Base-by-base conservation (phyloP, 1,140 invertebrate species). In the Trachymyrmex septentrionalis region DNA sequence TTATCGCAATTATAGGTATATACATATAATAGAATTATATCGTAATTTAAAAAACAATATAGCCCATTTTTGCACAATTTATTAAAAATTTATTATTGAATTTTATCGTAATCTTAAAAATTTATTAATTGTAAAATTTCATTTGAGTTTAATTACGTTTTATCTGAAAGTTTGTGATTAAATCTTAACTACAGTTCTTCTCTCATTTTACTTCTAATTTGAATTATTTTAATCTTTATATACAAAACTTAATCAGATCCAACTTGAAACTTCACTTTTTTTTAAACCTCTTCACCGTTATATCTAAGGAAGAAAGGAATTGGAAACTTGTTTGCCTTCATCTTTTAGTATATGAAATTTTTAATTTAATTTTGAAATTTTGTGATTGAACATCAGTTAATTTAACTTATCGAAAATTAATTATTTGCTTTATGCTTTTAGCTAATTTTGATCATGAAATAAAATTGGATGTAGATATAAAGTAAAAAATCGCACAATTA, bases 401-500 rank as follows among this genome's bases (percentile, higher is more conserved):
- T 38, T 77, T 63, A n/a, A 78, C 6, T 30, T n/a, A 50, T 50
- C 19, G 48, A 16, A 78, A 66, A 48, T 50, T 78, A 64, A 72
- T 63, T 63, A n/a, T 63, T 48, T 44, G 16, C n/a, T 21, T 24
- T 19, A 12, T 38, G 24, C 10, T 48, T 63, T n/a, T 16, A 38
- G 2, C 19, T 24, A 10, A 66, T 24, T 66, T 66, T 48, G 6
- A 2, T 48, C 1, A 16, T n/a, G 1, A 50, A 64, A 77, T n/a
- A 48, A 27, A 77, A 19, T 64, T n/a, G 53, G 4, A 16, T 2
- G n/a, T 57, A 7, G 16, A 21, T 38, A 48, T 3, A 19, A n/a
- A 19, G 21, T 48, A 30, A 27, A 63, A 30, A 50, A 50, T 59
- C 21, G 7, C 48, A 30, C 4, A 55, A 21, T 44, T 38, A 7